Evolutionary conservation across 2,888 invertebrate genomes (phyloP).

Genomic region (Coelopa pilipes): DNA sequence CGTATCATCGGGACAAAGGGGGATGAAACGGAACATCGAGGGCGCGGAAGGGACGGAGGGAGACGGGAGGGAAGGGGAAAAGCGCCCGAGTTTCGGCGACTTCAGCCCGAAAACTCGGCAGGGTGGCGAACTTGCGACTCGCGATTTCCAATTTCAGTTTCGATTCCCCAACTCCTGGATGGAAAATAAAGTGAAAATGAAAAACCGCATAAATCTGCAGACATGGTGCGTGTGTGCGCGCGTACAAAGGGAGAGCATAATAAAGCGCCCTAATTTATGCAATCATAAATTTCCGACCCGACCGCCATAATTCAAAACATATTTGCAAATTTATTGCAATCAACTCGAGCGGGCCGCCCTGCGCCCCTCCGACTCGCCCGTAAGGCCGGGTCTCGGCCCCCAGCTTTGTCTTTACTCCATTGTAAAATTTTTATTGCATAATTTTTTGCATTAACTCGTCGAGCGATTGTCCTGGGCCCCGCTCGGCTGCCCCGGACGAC

Average conservation of each 20-base stretch:
- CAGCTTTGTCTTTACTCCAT: conserved; percentile 11
- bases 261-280: conserved; percentile 25
- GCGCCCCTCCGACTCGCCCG: too few species aligned
- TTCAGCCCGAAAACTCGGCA: too few species aligned
- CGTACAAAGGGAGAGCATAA: neutral
- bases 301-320: neutral
- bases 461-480: neutral
- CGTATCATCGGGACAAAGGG: neutral
- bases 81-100: too few species aligned
- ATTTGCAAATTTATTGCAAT: neutral
- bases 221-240: too few species aligned
- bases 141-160: too few species aligned
- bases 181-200: too few species aligned
- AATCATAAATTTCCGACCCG: conserved; percentile 17
- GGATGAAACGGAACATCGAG: neutral
- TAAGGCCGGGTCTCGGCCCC: neutral
- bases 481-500: neutral
- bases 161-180: too few species aligned
- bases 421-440: conserved; percentile 34
- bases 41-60: too few species aligned
- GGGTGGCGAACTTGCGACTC: too few species aligned
- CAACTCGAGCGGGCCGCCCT: neutral
- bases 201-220: too few species aligned
- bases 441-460: conserved; percentile 11
- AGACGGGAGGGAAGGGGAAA: too few species aligned